Conservation (phyloP, 1,140 invertebrate species). For the Aphaenogaster rudis region DNA sequence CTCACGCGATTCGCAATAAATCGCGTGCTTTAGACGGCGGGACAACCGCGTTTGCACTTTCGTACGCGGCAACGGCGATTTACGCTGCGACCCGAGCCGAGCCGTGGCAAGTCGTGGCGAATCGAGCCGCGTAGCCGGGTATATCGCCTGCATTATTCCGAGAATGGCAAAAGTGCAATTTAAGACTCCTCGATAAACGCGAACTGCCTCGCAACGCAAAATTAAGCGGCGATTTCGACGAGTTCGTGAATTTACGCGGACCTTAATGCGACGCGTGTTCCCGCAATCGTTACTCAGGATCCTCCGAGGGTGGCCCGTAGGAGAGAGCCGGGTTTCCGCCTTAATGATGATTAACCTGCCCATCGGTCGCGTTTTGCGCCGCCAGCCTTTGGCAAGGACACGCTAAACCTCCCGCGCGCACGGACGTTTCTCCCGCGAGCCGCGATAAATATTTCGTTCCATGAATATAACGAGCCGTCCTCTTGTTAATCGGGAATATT, state of each 20-base stretch:
- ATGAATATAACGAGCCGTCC: slow-evolving; percentile 35
- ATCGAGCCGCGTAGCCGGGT: not conserved
- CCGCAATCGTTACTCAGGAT: slow-evolving; percentile 76
- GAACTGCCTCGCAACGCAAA: slow-evolving; percentile 61
- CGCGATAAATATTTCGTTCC: slow-evolving; percentile 60
- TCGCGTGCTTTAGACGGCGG: slow-evolving; percentile 50
- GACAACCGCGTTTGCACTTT: slow-evolving; percentile 41
- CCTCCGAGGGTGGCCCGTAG: slow-evolving; percentile 59
- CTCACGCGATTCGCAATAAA: slow-evolving; percentile 37
- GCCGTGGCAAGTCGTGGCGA: not conserved
- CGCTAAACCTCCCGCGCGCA: slow-evolving; percentile 40
- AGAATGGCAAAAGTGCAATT: slow-evolving; percentile 54
- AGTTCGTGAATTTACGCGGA: slow-evolving; percentile 68
- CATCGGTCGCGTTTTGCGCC: slow-evolving; percentile 67
- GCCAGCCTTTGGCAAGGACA: slow-evolving; percentile 64
- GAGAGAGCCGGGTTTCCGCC: slow-evolving; percentile 65
- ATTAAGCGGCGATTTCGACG: slow-evolving; percentile 68
- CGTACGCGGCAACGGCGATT: slow-evolving; percentile 17
- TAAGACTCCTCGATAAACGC: slow-evolving; percentile 38
- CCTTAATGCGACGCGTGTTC: slow-evolving; percentile 66
- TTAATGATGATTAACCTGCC: slow-evolving; percentile 78
- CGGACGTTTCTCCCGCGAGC: slow-evolving; percentile 4
- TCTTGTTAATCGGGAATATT: slow-evolving; percentile 44
- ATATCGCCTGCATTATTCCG: slow-evolving; percentile 47
- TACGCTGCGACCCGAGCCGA: not conserved